These are phyloP conservation scores for Xenentodon cancila DNA, from an alignment of 2,797 vertebrate species.

Conservation along the genomic window DNA sequence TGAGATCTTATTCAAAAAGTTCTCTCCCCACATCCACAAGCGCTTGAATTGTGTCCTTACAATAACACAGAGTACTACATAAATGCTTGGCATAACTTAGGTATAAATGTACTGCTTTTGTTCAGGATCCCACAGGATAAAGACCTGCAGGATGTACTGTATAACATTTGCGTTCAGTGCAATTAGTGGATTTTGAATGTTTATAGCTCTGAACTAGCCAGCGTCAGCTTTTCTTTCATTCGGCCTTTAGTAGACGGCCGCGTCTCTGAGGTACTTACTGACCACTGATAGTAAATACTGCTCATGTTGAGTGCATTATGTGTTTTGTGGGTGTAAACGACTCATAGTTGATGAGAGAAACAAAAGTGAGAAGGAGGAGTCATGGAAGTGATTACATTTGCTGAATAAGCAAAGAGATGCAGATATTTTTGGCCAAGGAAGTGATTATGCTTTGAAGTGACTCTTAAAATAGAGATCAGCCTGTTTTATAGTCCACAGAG, in stretches of 20 bases:
- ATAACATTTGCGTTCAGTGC: too few relatives aligned
- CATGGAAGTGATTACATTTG: constrained; percentile 3
- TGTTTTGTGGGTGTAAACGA: not conserved
- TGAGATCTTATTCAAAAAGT: too few relatives aligned
- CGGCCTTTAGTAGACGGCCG: not conserved
- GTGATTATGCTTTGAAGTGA: constrained; percentile 7
- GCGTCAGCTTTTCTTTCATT: not conserved
- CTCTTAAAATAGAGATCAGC: not conserved
- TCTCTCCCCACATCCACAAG: too few relatives aligned
- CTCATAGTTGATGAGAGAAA: not conserved
- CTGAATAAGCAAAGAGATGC: constrained; percentile 1
- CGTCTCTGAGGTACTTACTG: not conserved
- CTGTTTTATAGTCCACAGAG: constrained; percentile 40
- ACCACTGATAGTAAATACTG: not conserved
- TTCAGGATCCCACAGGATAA: too few relatives aligned
- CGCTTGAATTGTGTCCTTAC: too few relatives aligned
- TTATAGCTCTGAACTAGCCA: too few relatives aligned
- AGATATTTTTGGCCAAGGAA: not conserved
- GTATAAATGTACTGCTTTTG: too few relatives aligned
- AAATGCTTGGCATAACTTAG: too few relatives aligned
- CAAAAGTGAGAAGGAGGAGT: not conserved
- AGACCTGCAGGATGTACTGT: too few relatives aligned
- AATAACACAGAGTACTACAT: too few relatives aligned
- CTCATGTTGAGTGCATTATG: too few relatives aligned
- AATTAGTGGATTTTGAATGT: too few relatives aligned